Evolutionary conservation across 2,888 invertebrate genomes (phyloP), one percentile per base, ranked within the genome.

Genomic region (Drosophila kambysellisi): DNA sequence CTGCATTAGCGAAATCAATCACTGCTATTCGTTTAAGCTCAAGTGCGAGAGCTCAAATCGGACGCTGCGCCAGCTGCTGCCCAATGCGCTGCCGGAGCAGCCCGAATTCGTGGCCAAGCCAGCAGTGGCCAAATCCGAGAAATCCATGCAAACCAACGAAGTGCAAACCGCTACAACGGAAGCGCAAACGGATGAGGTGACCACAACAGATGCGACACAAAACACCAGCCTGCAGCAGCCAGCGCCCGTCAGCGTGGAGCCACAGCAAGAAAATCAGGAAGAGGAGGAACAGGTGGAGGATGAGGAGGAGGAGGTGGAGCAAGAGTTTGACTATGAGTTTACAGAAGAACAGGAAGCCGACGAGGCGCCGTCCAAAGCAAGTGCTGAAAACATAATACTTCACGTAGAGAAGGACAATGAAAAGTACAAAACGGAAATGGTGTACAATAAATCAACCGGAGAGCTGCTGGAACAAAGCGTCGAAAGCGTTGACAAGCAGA

Each of bases 1-100:
- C 7, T 93, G 93, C 69, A 90, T 93, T 7, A 91, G 92, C 46
- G 92, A 93, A 70, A 93, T 93, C 4, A 93, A 93, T 79, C 91
- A 91, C 4, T 92, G 93, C 48, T 92, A 89, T 53, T 90, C 92
- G 0, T 93, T 93, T 61, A 93, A 93, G 75, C 89, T 92, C 15
- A 93, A 92, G 70, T 93, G 93, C 56, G 92, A 93, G 60, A 93
- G 90, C 41, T 92, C 93, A 0, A 92, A 92, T 41, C 85, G 89
- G 35, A 92, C 93, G 0, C 76, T 94, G 20, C 89, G 91, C 17
- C 92, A 93, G 54, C 75, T 93, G 58, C 56, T 93, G 17, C 89
- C 88, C 4, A 79, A 90, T 66, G 88, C 91, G 0, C 50, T 84
- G 58, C 83, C 79, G 15, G 88, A 87, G 25, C 85, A 88, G n/a